Evolutionary conservation across 2,797 vertebrate species (phyloP).

Genomic region (Anabas testudineus): DNA sequence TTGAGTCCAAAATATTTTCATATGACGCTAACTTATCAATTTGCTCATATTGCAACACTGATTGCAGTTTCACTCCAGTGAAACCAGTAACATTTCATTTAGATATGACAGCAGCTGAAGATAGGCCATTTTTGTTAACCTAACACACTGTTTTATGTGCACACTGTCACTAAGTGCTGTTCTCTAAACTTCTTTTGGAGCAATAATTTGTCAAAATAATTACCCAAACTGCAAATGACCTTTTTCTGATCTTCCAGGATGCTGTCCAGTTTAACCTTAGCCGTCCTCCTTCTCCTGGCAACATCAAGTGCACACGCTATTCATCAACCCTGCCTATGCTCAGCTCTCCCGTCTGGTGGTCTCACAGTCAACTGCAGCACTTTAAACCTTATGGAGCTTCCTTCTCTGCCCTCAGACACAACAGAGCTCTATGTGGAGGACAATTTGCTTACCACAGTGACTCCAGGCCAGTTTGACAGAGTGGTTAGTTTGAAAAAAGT

Average conservation of each 20-base stretch:
- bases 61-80: not conserved
- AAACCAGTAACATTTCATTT: not conserved
- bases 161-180: too few species aligned
- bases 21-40: not conserved
- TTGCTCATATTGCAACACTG: not conserved
- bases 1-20: not conserved
- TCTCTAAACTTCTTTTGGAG: not conserved
- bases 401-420: constrained; percentile 68
- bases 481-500: constrained; percentile 72
- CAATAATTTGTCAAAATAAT: not conserved
- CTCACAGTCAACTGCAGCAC: constrained; percentile 83
- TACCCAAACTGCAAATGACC: constrained; percentile 2
- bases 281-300: constrained; percentile 72
- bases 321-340: constrained; percentile 71
- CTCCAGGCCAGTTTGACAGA: constrained; percentile 82
- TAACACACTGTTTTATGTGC: not conserved
- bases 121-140: not conserved
- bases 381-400: constrained; percentile 64
- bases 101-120: not conserved
- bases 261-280: constrained; percentile 65
- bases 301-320: constrained; percentile 19
- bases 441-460: constrained; percentile 77
- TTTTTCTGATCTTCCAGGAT: constrained; percentile 74
- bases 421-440: constrained; percentile 80
- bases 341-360: constrained; percentile 30